Percentiles rank a stretch among this genome's conserved stretches.
These are phyloP conservation scores for Megastigmus dorsalis DNA, from an alignment of 2,888 invertebrate genomes.

Conservation along the genomic window DNA sequence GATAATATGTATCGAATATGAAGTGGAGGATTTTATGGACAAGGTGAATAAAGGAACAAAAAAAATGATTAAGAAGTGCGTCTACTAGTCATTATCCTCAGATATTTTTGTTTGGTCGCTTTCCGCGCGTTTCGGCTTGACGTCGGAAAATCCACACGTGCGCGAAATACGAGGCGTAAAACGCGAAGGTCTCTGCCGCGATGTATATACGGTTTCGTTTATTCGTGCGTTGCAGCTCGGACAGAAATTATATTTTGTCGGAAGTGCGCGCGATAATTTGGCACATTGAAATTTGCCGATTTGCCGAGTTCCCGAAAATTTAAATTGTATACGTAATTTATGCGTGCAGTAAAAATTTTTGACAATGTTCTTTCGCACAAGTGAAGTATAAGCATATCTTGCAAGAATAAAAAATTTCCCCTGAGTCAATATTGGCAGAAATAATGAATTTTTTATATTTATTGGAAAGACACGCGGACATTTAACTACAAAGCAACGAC, in stretches of 20 bases:
- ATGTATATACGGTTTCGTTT: no score
- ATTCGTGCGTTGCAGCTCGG: no score
- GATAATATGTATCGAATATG: neutral
- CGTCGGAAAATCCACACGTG: constrained; percentile 17
- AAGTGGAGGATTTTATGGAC: neutral
- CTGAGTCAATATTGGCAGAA: no score
- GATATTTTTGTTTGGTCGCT: constrained; percentile 22
- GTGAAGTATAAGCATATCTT: no score
- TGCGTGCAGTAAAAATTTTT: no score
- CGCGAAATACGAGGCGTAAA: neutral
- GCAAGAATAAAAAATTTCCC: no score
- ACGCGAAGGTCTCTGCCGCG: constrained; percentile 27
- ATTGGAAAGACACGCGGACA: neutral
- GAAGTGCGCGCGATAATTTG: neutral
- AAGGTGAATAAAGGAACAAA: constrained; percentile 7
- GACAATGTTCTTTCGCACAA: no score
- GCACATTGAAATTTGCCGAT: neutral
- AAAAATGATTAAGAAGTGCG: neutral
- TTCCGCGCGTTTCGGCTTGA: neutral
- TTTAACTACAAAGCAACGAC: no score
- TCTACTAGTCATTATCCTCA: constrained; percentile 3
- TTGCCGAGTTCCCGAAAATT: neutral
- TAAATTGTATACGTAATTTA: neutral
- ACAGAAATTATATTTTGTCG: constrained; percentile 11
- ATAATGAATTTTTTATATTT: neutral